Evolutionary conservation across 2,888 invertebrate genomes (phyloP).

Genomic region (Apotomis capreana): DNA sequence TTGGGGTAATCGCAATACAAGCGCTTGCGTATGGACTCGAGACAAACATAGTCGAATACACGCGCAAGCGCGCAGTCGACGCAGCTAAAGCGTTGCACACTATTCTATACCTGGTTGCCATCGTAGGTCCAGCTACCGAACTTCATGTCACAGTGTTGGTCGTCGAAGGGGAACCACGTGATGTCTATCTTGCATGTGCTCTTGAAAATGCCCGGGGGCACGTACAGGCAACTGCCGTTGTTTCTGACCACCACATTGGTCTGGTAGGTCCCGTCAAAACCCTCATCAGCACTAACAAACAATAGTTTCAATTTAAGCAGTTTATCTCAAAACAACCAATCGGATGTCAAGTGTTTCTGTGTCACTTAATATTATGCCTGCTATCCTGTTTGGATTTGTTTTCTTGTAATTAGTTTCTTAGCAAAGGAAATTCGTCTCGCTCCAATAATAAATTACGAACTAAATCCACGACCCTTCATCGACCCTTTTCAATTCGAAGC

Average conservation of each 20-base stretch:
- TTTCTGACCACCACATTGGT: constrained; percentile 99
- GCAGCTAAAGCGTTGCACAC: constrained; percentile 44
- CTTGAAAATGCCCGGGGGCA: constrained; percentile 99
- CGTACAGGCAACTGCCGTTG: constrained; percentile 99
- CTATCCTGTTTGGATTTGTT: constrained; percentile 7
- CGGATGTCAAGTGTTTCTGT: constrained; percentile 26
- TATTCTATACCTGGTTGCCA: constrained; percentile 92
- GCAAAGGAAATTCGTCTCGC: constrained; percentile 8
- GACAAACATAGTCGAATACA: constrained; percentile 26
- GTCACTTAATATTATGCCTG: background rate
- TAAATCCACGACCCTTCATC: constrained; percentile 59
- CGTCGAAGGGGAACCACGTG: constrained; percentile 99
- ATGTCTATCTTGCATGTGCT: constrained; percentile 99
- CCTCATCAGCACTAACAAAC: constrained; percentile 97
- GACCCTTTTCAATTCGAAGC: constrained; percentile 59
- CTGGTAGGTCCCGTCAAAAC: constrained; percentile 99
- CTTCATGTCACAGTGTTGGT: constrained; percentile 99
- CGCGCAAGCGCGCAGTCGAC: constrained; percentile 34
- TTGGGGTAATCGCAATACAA: constrained; percentile 39
- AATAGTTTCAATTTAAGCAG: constrained; percentile 39
- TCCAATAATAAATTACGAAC: constrained; percentile 53
- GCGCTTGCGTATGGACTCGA: constrained; percentile 40
- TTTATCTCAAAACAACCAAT: constrained; percentile 11
- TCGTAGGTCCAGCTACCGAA: constrained; percentile 99
- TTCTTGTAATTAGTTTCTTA: constrained; percentile 14